Evolutionary conservation across 2,888 invertebrate genomes (phyloP).

Genomic region (Tinea trinotella): DNA sequence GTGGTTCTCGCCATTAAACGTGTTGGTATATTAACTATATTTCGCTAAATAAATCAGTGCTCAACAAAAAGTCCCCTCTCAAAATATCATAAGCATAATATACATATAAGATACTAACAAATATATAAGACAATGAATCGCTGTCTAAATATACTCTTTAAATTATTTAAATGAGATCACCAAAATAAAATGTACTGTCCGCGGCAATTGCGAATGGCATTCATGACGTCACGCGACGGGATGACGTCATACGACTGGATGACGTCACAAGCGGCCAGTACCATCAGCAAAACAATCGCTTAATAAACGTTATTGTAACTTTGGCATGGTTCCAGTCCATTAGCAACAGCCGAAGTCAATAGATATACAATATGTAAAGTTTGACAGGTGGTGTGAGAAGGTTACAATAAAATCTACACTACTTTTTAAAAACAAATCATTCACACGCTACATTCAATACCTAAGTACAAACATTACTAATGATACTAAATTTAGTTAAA

Average conservation of each 20-base stretch:
- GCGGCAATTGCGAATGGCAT: no score
- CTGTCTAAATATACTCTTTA: slow-evolving; percentile 3
- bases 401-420: neutral
- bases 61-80: neutral
- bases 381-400: neutral
- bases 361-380: neutral
- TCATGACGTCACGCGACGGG: no score
- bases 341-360: no score
- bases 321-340: no score
- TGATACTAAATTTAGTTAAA: neutral
- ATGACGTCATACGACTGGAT: no score
- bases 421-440: neutral
- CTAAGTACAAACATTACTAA: slow-evolving; percentile 7
- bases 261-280: no score
- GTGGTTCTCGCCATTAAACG: slow-evolving; percentile 4
- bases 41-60: neutral
- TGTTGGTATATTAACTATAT: neutral
- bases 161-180: slow-evolving; percentile 3
- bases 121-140: slow-evolving; percentile 7
- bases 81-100: neutral
- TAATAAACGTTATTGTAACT: no score
- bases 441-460: neutral
- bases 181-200: neutral
- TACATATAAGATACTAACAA: no score
- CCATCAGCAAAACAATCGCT: no score